phyloP scores from a whole-genome alignment of 1,140 invertebrate genomes.

The Heliconius hermathena region DNA sequence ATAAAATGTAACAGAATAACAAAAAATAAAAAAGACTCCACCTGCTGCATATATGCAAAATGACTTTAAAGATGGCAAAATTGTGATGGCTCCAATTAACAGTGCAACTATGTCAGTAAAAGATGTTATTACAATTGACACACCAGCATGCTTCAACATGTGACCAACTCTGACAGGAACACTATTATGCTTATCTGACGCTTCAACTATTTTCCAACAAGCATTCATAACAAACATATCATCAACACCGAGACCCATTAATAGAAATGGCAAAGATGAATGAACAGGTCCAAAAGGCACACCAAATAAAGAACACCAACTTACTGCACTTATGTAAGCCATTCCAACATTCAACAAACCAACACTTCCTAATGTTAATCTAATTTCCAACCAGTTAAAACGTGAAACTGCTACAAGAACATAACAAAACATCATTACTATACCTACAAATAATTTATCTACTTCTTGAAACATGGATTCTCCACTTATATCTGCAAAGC shows the following conservation, averaged over 20 bases:
- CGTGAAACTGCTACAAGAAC: slow-evolving; percentile 88
- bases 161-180: slow-evolving; percentile 84
- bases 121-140: slow-evolving; percentile 92
- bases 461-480: slow-evolving; percentile 88
- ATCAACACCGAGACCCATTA: slow-evolving; percentile 91
- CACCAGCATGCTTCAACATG: slow-evolving; percentile 89
- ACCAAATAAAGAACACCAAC: slow-evolving; percentile 87
- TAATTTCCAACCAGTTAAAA: slow-evolving; percentile 88
- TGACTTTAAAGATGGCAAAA: slow-evolving; percentile 88
- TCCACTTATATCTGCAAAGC: slow-evolving; percentile 88
- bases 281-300: slow-evolving; percentile 92
- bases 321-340: slow-evolving; percentile 88
- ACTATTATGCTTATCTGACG: slow-evolving; percentile 78
- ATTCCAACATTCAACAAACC: slow-evolving; percentile 89
- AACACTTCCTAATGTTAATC: slow-evolving; percentile 84
- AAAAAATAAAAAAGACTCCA: slow-evolving; percentile 87
- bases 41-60: slow-evolving; percentile 89
- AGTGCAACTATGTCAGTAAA: slow-evolving; percentile 92
- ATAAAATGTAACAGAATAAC: slow-evolving; percentile 90
- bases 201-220: slow-evolving; percentile 84
- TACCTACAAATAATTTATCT: slow-evolving; percentile 86
- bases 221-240: slow-evolving; percentile 92
- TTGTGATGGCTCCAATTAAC: slow-evolving; percentile 87
- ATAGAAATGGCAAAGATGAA: slow-evolving; percentile 89
- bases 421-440: slow-evolving; percentile 88